Conservation (phyloP, 2,888 invertebrate species). For the Agrilus mali region DNA sequence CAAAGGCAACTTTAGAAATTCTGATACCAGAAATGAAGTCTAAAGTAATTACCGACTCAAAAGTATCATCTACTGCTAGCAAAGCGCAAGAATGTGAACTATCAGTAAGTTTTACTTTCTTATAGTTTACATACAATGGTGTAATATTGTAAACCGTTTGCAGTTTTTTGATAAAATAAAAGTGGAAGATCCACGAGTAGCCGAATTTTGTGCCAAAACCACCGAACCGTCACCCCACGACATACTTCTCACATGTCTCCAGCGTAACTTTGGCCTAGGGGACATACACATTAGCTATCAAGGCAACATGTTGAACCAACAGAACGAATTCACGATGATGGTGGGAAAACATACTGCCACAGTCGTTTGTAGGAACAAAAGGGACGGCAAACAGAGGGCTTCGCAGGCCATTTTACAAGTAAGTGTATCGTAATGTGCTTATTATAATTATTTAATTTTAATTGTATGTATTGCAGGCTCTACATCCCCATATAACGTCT, state of each 20-base stretch:
- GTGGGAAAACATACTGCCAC: slow-evolving; percentile 86
- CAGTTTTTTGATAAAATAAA: slow-evolving; percentile 86
- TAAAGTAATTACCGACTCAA: slow-evolving; percentile 54
- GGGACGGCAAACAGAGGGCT: slow-evolving; percentile 91
- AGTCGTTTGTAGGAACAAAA: slow-evolving; percentile 90
- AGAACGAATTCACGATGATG: slow-evolving; percentile 87
- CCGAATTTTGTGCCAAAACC: slow-evolving; percentile 91
- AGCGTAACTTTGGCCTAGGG: slow-evolving; percentile 83
- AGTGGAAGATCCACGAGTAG: slow-evolving; percentile 87
- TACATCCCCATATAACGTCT: slow-evolving; percentile 88
- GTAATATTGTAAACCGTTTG: slow-evolving; percentile 6
- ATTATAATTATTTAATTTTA: neutral
- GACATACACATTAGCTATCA: slow-evolving; percentile 80
- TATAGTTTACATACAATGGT: neutral
- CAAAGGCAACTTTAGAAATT: slow-evolving; percentile 77
- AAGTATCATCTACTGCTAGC: slow-evolving; percentile 33
- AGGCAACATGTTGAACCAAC: slow-evolving; percentile 70
- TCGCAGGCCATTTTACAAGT: slow-evolving; percentile 88
- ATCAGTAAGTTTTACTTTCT: slow-evolving; percentile 28
- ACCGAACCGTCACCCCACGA: slow-evolving; percentile 93
- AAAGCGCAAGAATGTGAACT: slow-evolving; percentile 38
- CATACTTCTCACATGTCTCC: slow-evolving; percentile 81
- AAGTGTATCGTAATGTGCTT: slow-evolving; percentile 1
- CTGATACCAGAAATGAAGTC: slow-evolving; percentile 86
- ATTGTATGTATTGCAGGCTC: slow-evolving; percentile 13